phyloP scores from a whole-genome alignment of 2,797 vertebrate genomes.

The Benthosema pterotum region DNA sequence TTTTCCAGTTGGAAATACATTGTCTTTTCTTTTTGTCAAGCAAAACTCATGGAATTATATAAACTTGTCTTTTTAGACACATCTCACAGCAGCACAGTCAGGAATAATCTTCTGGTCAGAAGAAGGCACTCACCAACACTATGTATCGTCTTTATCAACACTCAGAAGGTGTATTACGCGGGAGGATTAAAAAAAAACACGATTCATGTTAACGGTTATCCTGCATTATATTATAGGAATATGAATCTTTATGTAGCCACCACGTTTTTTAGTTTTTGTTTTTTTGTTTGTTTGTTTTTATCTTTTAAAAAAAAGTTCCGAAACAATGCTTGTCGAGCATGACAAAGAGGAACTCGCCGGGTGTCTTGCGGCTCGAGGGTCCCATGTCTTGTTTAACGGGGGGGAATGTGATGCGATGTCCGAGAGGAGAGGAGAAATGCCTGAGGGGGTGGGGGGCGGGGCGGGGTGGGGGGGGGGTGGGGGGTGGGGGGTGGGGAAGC shows the following conservation, averaged over 20 bases:
- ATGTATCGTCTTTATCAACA: slow-evolving; percentile 56
- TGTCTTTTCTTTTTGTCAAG: no score
- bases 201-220: slow-evolving; percentile 53
- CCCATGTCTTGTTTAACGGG: slow-evolving; percentile 46
- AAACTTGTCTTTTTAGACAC: slow-evolving; percentile 13
- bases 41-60: no score
- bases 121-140: slow-evolving; percentile 41
- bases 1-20: no score
- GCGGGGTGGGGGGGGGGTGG: slow-evolving; percentile 19
- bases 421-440: no score
- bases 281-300: slow-evolving; percentile 19
- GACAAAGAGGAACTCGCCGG: slow-evolving; percentile 48
- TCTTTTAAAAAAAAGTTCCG: slow-evolving; percentile 28
- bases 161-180: slow-evolving; percentile 57
- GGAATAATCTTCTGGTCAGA: not conserved
- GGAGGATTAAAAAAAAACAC: slow-evolving; percentile 32
- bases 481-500: slow-evolving; percentile 44
- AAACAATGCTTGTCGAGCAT: slow-evolving; percentile 50
- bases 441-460: not conserved
- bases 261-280: slow-evolving; percentile 64
- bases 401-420: slow-evolving; percentile 64
- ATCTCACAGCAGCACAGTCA: slow-evolving; percentile 23
- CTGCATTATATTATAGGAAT: slow-evolving; percentile 64
- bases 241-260: slow-evolving; percentile 71
- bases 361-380: slow-evolving; percentile 48